Evolutionary conservation across 2,888 invertebrate species (phyloP), one percentile per base, ranked within the genome.

Genomic region (Pterobdella sp.): DNA sequence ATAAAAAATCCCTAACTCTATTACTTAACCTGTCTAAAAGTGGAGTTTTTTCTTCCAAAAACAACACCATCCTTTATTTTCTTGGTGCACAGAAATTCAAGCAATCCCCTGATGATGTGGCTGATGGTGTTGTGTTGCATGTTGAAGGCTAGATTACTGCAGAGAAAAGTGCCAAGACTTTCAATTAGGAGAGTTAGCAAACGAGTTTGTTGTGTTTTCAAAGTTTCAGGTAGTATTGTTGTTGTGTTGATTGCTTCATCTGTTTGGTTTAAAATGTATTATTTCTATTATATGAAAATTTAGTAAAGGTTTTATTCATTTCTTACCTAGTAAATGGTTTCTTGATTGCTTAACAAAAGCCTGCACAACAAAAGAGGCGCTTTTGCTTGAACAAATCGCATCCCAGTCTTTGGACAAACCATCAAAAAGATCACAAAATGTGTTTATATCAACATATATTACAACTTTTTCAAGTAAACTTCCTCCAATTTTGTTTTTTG

Each of bases 341-440:
- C 60, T 7, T 26, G 60, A 22, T 26, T 26, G 60, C 26, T 56
- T 56, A 3, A 56, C 60, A 56, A 56, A 56, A 3, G 60, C 60
- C 60, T 56, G 60, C 10, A 56, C 60, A 3, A 56, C 60, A 26
- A 56, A 56, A 26, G 60, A 56, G 26, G 60, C 60, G 60, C 60
- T 56, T 56, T 56, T 56, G n/a, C 60, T 56, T 22, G 60, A 14
- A 26, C 60, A 56, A n/a, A 56, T 26, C 4, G 26, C 60, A 4
- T 56, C 60, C 60, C 60, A 56, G 60, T 56, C 60, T 22, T 56
- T 56, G n/a, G 60, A 56, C 3, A 56, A 26, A 56, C 60, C 60
- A 22, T 56, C 60, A 3, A 56, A n/a, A n/a, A 56, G 60, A 3
- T 7, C 60, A 26, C 60, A 56, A 22, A 56, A 56, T 22, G 4